Percentiles rank a stretch among this genome's conserved stretches.
phyloP scores from a whole-genome alignment of 2,113 vertebrate species.

The Meles meles region DNA sequence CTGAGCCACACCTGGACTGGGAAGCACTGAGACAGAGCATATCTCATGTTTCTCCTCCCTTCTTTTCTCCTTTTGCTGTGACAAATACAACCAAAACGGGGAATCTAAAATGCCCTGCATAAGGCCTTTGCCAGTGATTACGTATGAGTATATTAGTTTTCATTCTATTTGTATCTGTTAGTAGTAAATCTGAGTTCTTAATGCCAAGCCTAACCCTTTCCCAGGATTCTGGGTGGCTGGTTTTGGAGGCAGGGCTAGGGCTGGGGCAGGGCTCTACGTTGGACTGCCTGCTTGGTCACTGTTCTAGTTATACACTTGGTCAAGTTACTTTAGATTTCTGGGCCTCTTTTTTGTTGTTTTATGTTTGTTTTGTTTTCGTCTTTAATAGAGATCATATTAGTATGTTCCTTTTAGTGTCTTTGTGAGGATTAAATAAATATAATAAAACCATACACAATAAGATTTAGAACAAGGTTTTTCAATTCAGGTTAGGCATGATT shows the following conservation, averaged over 20 bases:
- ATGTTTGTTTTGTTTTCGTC: background rate
- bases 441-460: background rate
- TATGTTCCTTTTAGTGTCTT: background rate
- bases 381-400: background rate
- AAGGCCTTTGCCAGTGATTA: background rate
- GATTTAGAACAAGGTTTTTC: background rate
- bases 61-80: background rate
- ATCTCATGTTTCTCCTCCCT: background rate
- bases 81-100: background rate
- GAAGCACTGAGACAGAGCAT: accelerated
- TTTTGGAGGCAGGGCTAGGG: background rate
- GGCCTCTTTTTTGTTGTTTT: background rate
- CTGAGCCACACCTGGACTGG: no score
- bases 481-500: background rate
- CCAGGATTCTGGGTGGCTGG: background rate
- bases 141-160: background rate
- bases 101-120: no score
- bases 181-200: background rate
- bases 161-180: background rate
- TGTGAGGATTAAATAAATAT: background rate
- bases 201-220: background rate
- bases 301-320: no score
- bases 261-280: accelerated
- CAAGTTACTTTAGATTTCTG: background rate
- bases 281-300: background rate